Evolutionary conservation across 2,113 vertebrate species (phyloP).

Genomic region (Corvus moneduloides): DNA sequence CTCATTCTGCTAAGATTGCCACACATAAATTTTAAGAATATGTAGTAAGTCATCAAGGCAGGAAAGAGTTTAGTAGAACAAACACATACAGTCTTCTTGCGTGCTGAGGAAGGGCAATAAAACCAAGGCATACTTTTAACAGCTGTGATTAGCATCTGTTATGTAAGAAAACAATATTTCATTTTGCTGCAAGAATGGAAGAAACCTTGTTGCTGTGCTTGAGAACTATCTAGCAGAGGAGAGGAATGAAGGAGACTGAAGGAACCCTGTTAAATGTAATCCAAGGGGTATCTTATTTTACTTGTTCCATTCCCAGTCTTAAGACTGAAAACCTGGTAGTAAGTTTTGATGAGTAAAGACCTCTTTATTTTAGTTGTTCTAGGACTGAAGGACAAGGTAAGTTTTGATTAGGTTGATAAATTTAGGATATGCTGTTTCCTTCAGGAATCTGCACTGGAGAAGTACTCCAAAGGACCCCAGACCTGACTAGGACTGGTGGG

Average conservation of each 20-base stretch:
- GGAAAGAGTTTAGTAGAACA: not conserved
- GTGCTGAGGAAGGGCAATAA: not conserved
- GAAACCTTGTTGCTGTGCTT: not conserved
- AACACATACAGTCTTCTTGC: not conserved
- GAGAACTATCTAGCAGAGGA: not conserved
- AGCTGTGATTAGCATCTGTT: not conserved
- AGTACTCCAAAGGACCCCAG: not conserved
- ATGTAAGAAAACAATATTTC: not conserved
- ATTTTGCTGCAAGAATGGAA: not conserved
- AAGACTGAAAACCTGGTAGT: not conserved
- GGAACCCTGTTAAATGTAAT: not conserved
- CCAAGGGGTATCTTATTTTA: not conserved
- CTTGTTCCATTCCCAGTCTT: not conserved
- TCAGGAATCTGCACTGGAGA: not conserved
- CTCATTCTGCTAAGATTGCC: not conserved
- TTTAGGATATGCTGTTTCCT: not conserved
- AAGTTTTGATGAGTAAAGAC: not conserved
- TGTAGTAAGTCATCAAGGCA: not conserved
- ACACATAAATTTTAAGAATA: not conserved
- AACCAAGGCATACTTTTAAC: not conserved
- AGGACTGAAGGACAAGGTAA: not conserved
- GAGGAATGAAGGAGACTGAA: not conserved
- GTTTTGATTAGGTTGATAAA: not conserved
- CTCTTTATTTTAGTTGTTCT: not conserved
- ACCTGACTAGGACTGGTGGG: not conserved